Percentiles rank a stretch among this genome's conserved stretches.
These are phyloP conservation scores for Esox lucius DNA, from an alignment of 2,797 vertebrate genomes.

Conservation along the genomic window DNA sequence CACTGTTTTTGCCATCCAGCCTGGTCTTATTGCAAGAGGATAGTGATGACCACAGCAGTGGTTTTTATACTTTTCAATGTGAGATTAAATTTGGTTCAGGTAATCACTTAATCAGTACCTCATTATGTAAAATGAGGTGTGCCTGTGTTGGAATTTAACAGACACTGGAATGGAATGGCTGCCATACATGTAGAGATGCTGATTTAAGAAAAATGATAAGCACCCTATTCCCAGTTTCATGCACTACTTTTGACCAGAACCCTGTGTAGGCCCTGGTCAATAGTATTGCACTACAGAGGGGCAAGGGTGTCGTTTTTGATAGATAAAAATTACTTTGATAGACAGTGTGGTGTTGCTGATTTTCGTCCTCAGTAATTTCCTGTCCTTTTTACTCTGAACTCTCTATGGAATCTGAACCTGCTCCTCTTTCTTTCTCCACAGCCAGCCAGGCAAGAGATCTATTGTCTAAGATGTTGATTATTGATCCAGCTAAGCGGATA, in stretches of 20 bases:
- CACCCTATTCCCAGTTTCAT: neutral
- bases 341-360: conserved; percentile 5
- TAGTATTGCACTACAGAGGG: neutral
- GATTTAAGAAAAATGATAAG: no score
- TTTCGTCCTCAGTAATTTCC: neutral
- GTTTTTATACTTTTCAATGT: no score
- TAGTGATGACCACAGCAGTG: no score
- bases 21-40: no score
- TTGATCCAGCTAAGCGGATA: conserved; percentile 96
- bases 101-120: no score
- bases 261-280: neutral
- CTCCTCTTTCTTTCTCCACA: conserved; percentile 63
- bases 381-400: neutral
- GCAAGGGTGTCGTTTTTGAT: neutral
- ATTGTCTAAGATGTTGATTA: conserved; percentile 98
- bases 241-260: no score
- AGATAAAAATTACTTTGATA: neutral
- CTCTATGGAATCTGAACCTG: neutral
- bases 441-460: conserved; percentile 99
- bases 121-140: no score
- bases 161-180: no score
- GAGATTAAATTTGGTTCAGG: no score
- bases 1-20: no score
- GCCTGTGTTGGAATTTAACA: no score
- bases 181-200: no score